Base-by-base conservation (phyloP, 2,113 vertebrate species). In the Rhynchomys soricoides region DNA sequence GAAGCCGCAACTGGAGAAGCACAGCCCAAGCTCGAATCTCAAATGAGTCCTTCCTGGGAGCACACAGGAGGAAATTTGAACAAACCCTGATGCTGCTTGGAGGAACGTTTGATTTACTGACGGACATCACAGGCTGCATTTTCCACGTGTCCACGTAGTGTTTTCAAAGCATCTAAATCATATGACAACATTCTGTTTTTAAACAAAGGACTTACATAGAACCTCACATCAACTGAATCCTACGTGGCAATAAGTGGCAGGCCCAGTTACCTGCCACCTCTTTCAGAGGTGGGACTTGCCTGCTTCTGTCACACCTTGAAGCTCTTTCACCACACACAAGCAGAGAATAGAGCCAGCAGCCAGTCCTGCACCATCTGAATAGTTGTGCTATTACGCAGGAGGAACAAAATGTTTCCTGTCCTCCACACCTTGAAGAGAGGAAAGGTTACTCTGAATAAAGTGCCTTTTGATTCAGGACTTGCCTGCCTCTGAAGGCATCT, bases 161-260 rank as follows among this genome's bases (percentile, higher is more conserved):
- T 70, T 94, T 78, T 83, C 7, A 50, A 95, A 88, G 52, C 86
- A 93, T 37, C 57, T 86, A 59, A 92, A 82, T 81, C 31, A 62
- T 17, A 22, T 57, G 57, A 64, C 66, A 90, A 55, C 15, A 50
- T 59, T 59, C 59, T 15, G 59, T 78, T 92, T 77, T 68, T 85
- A 78, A 64, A 64, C 26, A n/a, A 64, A 90, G 87, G 5, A 59
- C 21, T 59, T 85, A 37, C 12, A 37, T 12, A 71, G 92, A 96
- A 68, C 34, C 43, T 94, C 82, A 37, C 10, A n/a, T n/a, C n/a
- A n/a, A n/a, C n/a, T n/a, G 21, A 45, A 68, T 90, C 71, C 43
- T 78, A 59, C 0, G 3, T 62, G 71, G 43, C 70, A 71, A 59
- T 34, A 88, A 68, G 0, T 70, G 48, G 40, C 45, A 37, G 64